These are phyloP conservation scores for Lates calcarifer DNA, from an alignment of 2,113 vertebrate species.

Conservation along the genomic window DNA sequence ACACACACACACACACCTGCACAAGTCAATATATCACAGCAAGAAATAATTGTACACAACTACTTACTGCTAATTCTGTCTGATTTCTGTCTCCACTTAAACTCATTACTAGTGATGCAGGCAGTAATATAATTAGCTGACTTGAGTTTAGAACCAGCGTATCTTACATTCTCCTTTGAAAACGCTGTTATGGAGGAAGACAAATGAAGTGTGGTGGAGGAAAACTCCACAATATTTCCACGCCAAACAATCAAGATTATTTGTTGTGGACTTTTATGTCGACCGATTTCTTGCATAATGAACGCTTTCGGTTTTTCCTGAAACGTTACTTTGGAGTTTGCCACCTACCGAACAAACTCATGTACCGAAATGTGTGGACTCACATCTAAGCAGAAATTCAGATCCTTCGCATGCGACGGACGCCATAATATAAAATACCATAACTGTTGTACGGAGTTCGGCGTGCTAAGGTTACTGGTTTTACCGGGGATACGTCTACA, in stretches of 20 bases:
- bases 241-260: too few species aligned
- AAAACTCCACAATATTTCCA: too few species aligned
- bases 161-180: neutral
- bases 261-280: too few species aligned
- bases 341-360: neutral
- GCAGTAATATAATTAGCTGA: neutral
- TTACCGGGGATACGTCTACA: neutral
- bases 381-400: neutral
- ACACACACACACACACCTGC: neutral
- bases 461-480: neutral
- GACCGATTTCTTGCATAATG: neutral
- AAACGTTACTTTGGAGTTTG: neutral
- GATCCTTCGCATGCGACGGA: rapidly evolving
- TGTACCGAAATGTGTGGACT: neutral
- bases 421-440: neutral
- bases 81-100: neutral
- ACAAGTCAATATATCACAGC: too few species aligned
- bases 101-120: too few species aligned
- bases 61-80: neutral
- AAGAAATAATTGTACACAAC: too few species aligned
- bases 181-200: too few species aligned
- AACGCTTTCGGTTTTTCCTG: neutral
- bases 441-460: neutral
- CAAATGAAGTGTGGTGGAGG: neutral
- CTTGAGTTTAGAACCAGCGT: neutral